These are phyloP conservation scores for Adrianichthys oophorus DNA, from an alignment of 2,797 vertebrate species.

Conservation along the genomic window DNA sequence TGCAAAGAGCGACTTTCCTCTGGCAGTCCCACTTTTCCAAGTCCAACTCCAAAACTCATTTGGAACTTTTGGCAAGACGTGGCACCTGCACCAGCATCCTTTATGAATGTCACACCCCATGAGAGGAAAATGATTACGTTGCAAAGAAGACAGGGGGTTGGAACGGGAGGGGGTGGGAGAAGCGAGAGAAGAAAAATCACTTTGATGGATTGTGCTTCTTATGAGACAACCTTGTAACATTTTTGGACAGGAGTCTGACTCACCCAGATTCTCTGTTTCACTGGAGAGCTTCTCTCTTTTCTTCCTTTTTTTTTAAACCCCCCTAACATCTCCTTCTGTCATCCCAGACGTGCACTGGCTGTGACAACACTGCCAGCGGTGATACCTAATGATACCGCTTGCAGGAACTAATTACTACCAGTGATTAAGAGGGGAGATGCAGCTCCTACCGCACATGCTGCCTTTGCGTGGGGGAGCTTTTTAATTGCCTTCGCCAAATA, in stretches of 20 bases:
- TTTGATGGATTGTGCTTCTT: conserved; percentile 81
- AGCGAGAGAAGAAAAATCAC: conserved; percentile 73
- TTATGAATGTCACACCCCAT: conserved; percentile 82
- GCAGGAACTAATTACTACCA: conserved; percentile 74
- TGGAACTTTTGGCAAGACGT: conserved; percentile 70
- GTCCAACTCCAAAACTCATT: conserved; percentile 63
- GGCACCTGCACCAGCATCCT: conserved; percentile 68
- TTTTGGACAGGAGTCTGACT: conserved; percentile 78
- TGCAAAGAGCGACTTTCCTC: conserved; percentile 52
- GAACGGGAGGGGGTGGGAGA: conserved; percentile 44
- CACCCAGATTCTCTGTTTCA: conserved; percentile 50
- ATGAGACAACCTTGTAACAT: conserved; percentile 83
- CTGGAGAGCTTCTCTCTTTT: conserved; percentile 41
- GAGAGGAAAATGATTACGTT: conserved; percentile 85
- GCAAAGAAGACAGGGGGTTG: conserved; percentile 75
- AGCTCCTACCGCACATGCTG: conserved; percentile 55
- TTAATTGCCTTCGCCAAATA: conserved; percentile 74
- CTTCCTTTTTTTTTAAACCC: conserved; percentile 9
- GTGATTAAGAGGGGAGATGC: conserved; percentile 73
- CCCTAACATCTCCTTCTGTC: conserved; percentile 58
- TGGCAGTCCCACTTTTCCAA: conserved; percentile 45
- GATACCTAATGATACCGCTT: conserved; percentile 73
- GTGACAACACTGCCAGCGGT: conserved; percentile 54
- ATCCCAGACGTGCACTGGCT: conserved; percentile 51
- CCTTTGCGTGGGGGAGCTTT: conserved; percentile 59